Evolutionary conservation across 2,797 vertebrate species (phyloP).

Genomic region (Podarcis lilfordi): DNA sequence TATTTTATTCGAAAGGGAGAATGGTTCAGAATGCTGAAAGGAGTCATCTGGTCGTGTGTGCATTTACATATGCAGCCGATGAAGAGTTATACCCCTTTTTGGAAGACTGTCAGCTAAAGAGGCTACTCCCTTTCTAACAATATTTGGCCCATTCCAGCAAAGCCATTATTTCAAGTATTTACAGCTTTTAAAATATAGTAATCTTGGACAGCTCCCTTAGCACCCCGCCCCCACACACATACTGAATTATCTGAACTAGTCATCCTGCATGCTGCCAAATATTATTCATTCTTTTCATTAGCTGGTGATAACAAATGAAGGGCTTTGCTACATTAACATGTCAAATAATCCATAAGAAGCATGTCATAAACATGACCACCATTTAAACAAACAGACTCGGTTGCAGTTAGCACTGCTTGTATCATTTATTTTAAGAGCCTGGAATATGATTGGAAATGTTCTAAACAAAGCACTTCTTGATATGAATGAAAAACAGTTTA

Average conservation of each 20-base stretch:
- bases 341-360: background rate
- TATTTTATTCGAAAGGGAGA: slow-evolving; percentile 20
- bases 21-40: slow-evolving; percentile 42
- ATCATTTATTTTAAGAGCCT: background rate
- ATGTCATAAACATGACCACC: background rate
- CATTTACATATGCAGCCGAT: slow-evolving; percentile 11
- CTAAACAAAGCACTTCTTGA: background rate
- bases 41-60: slow-evolving; percentile 7
- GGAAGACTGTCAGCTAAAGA: slow-evolving; percentile 48
- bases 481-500: background rate
- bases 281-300: background rate
- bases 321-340: rapidly evolving
- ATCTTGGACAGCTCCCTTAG: slow-evolving; percentile 9
- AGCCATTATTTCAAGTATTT: slow-evolving; percentile 50
- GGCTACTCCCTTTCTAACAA: slow-evolving; percentile 41
- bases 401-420: background rate
- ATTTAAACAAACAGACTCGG: background rate
- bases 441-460: background rate
- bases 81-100: slow-evolving; percentile 47
- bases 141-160: background rate
- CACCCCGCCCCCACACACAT: background rate
- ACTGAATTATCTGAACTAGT: slow-evolving; percentile 5
- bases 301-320: background rate
- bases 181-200: slow-evolving; percentile 33
- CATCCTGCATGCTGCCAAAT: background rate